These are phyloP conservation scores for Mnemiopsis leidyi DNA, from an alignment of 37 sponge, comb jelly and placozoan species.

Conservation along the genomic window DNA sequence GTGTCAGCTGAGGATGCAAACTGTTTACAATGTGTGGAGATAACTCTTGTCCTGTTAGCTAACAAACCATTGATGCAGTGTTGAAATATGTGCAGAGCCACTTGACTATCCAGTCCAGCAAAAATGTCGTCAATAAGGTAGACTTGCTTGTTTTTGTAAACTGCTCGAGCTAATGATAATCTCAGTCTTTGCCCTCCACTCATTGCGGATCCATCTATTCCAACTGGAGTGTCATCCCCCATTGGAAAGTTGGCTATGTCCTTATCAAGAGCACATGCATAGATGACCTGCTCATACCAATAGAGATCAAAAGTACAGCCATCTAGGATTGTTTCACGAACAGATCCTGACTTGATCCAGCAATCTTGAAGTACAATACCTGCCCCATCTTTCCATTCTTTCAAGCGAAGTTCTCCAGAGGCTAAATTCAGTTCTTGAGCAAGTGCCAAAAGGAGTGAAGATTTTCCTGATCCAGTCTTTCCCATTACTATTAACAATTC, in stretches of 20 bases:
- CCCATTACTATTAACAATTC: constrained; percentile 89
- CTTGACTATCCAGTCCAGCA: constrained; percentile 95
- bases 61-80: constrained; percentile 85
- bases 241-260: constrained; percentile 79
- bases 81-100: constrained; percentile 80
- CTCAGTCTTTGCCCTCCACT: constrained; percentile 98
- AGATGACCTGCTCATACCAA: constrained; percentile 73
- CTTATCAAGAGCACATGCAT: constrained; percentile 90
- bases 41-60: constrained; percentile 76
- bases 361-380: constrained; percentile 73
- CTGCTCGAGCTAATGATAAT: constrained; percentile 92
- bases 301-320: constrained; percentile 71
- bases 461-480: constrained; percentile 88
- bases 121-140: constrained; percentile 96
- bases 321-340: constrained; percentile 90
- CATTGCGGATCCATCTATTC: constrained; percentile 95
- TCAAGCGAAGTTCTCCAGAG: constrained; percentile 72
- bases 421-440: constrained; percentile 81
- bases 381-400: constrained; percentile 59
- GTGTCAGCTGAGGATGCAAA: constrained; percentile 79
- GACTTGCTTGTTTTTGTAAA: constrained; percentile 90
- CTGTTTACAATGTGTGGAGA: constrained; percentile 71
- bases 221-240: constrained; percentile 91
- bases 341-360: constrained; percentile 93
- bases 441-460: constrained; percentile 86